phyloP scores from a whole-genome alignment of 2,888 invertebrate genomes.

The Andrena hattorfiana region DNA sequence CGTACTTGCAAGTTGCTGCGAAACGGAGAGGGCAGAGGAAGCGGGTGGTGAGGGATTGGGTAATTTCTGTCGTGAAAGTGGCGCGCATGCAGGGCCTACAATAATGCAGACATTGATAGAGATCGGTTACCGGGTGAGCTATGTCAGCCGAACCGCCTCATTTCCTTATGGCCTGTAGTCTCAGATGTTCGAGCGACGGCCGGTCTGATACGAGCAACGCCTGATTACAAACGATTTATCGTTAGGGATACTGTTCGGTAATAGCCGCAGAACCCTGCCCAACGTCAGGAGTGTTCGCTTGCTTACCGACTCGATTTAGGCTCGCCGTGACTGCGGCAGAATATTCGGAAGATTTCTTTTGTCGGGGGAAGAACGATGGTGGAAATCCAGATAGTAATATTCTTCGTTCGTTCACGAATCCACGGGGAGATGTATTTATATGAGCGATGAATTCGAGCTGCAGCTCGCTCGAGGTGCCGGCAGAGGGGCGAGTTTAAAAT shows the following conservation, averaged over 20 bases:
- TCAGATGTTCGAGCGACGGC: constrained; percentile 23
- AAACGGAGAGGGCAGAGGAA: constrained; percentile 36
- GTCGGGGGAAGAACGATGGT: constrained; percentile 16
- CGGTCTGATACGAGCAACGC: background rate
- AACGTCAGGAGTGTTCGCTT: background rate
- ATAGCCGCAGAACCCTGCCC: background rate
- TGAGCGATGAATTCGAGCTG: constrained; percentile 38
- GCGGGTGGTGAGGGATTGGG: constrained; percentile 60
- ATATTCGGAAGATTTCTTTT: constrained; percentile 34
- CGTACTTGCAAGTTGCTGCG: constrained; percentile 22
- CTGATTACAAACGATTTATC: constrained; percentile 37
- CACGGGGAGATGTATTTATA: constrained; percentile 48
- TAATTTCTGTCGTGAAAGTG: constrained; percentile 64
- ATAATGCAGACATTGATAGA: constrained; percentile 70
- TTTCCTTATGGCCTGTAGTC: constrained; percentile 64
- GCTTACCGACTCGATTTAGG: background rate
- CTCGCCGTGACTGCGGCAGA: constrained; percentile 6
- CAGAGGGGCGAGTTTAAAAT: constrained; percentile 28
- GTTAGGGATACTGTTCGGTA: constrained; percentile 1
- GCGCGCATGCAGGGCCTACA: constrained; percentile 37
- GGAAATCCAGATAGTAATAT: constrained; percentile 47
- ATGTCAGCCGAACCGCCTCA: constrained; percentile 58
- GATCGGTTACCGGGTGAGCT: constrained; percentile 56
- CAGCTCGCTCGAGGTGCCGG: background rate
- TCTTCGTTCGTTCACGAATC: constrained; percentile 41